phyloP scores from a whole-genome alignment of 2,888 invertebrate genomes.

The Agrilus mali region DNA sequence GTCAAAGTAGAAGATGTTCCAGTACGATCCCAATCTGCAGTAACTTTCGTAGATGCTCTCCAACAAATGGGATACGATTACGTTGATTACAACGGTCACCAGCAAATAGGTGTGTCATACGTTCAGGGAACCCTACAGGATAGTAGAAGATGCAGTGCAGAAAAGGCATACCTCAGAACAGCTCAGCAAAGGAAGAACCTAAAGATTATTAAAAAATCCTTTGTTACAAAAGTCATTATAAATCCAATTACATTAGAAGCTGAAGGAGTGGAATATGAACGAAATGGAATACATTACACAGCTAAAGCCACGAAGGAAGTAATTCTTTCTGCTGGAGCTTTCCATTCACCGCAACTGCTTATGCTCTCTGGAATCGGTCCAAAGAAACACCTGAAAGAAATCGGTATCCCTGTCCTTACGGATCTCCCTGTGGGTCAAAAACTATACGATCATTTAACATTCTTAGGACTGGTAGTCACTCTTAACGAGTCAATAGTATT shows the following conservation, averaged over 20 bases:
- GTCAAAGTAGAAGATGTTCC: conserved; percentile 32
- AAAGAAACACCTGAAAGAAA: conserved; percentile 41
- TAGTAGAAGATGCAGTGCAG: conserved; percentile 53
- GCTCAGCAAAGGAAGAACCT: conserved; percentile 50
- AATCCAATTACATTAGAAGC: conserved; percentile 48
- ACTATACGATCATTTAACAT: conserved; percentile 49
- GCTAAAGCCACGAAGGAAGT: conserved; percentile 64
- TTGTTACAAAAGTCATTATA: conserved; percentile 54
- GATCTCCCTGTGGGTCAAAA: conserved; percentile 56
- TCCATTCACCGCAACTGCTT: conserved; percentile 79
- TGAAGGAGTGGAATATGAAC: conserved; percentile 53
- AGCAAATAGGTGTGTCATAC: conserved; percentile 46
- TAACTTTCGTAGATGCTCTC: conserved; percentile 43
- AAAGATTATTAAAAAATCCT: conserved; percentile 42
- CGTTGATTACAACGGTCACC: conserved; percentile 55
- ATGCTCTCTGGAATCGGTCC: conserved; percentile 77
- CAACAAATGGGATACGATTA: conserved; percentile 52
- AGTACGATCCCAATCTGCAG: conserved; percentile 34
- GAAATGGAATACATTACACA: conserved; percentile 31
- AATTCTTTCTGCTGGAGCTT: conserved; percentile 73
- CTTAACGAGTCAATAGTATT: conserved; percentile 33
- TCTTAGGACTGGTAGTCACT: conserved; percentile 33
- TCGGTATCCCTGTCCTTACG: conserved; percentile 44
- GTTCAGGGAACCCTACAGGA: conserved; percentile 47
- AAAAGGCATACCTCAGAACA: conserved; percentile 49